Evolutionary conservation across 1,140 invertebrate species (phyloP).

Genomic region (Cydia strobilella): DNA sequence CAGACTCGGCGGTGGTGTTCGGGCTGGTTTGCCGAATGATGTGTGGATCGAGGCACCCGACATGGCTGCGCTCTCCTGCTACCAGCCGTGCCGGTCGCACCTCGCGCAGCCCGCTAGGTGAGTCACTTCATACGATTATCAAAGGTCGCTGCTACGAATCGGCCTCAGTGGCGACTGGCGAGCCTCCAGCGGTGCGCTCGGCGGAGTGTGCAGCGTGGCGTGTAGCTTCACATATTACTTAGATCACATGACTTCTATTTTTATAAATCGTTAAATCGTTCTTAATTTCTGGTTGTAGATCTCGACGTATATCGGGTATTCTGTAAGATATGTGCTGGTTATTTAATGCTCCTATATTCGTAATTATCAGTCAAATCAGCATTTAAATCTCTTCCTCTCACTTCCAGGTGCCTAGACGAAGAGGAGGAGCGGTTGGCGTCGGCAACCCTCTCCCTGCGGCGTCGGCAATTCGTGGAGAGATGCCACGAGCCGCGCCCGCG

Average conservation of each 20-base stretch:
- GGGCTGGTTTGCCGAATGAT: conserved; percentile 54
- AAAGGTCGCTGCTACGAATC: too few species aligned
- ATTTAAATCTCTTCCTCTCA: neutral
- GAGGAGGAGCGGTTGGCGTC: conserved; percentile 51
- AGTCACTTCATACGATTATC: neutral
- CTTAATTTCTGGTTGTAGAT: too few species aligned
- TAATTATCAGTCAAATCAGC: neutral
- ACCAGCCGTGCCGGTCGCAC: conserved; percentile 71
- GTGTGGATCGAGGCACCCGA: conserved; percentile 46
- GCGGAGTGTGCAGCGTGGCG: too few species aligned
- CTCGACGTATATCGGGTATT: too few species aligned
- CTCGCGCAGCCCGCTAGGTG: conserved; percentile 74
- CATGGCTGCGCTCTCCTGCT: conserved; percentile 74
- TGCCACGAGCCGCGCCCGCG: conserved; percentile 63
- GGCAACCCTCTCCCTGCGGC: conserved; percentile 58
- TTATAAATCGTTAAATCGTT: too few species aligned
- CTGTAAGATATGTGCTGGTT: too few species aligned
- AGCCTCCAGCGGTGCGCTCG: too few species aligned
- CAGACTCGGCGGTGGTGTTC: conserved; percentile 34
- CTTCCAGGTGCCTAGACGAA: conserved; percentile 64
- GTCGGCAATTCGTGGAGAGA: conserved; percentile 70
- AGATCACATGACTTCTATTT: too few species aligned
- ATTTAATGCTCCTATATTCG: too few species aligned
- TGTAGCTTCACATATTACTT: too few species aligned
- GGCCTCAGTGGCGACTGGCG: too few species aligned